These are phyloP conservation scores for Mythimna lalbum DNA, from an alignment of 2,888 invertebrate genomes.

Conservation along the genomic window DNA sequence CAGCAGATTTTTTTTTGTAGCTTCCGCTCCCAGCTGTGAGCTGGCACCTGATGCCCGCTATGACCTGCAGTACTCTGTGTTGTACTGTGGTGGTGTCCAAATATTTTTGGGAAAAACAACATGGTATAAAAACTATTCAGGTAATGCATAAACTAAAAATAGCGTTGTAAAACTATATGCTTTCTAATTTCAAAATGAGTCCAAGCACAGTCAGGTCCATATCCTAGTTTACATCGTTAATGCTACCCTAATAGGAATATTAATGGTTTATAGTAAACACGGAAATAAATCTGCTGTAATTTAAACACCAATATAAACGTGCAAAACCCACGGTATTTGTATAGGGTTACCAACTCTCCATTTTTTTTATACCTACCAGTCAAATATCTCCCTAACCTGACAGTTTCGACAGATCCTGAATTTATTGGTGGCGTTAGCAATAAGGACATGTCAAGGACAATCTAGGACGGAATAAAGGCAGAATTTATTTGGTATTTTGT, in stretches of 20 bases:
- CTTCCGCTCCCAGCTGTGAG: too few relatives aligned
- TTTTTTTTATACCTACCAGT: neutral
- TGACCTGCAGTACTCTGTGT: too few relatives aligned
- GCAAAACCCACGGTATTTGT: neutral
- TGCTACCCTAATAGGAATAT: slow-evolving; percentile 30
- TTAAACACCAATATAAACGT: slow-evolving; percentile 23
- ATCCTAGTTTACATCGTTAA: slow-evolving; percentile 7
- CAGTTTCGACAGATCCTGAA: neutral
- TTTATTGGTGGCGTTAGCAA: neutral
- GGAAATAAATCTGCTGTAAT: slow-evolving; percentile 41
- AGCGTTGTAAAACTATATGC: too few relatives aligned
- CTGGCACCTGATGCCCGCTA: too few relatives aligned
- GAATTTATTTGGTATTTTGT: neutral
- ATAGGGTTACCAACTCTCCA: neutral
- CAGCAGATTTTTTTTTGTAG: too few relatives aligned
- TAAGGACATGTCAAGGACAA: too few relatives aligned
- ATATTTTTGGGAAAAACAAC: too few relatives aligned
- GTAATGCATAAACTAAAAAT: too few relatives aligned
- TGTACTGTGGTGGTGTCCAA: too few relatives aligned
- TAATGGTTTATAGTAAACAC: slow-evolving; percentile 41
- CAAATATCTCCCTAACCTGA: neutral
- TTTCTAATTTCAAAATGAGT: neutral
- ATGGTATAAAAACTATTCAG: too few relatives aligned
- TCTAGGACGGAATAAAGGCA: too few relatives aligned
- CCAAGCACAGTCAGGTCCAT: neutral